Base-by-base conservation (phyloP, 2,113 vertebrate species). In the Notarius lentiginosus region DNA sequence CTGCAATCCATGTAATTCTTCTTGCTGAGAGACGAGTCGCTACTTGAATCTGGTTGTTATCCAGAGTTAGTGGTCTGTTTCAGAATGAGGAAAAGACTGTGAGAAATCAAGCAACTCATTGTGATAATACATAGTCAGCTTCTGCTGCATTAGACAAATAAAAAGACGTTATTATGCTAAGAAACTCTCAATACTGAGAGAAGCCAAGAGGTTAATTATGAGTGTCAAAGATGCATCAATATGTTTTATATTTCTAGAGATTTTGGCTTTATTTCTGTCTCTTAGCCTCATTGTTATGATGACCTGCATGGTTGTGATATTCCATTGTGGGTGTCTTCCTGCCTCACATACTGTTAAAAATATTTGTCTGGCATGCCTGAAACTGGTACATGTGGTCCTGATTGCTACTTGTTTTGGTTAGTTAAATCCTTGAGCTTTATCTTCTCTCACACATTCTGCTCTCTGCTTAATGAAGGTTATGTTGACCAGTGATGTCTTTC, bases 21-120 rank as follows among this genome's bases (percentile, higher is more conserved):
- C 95, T 94, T 79, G 92, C 91, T 91, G 94, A 95, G 95, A 95
- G 92, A 94, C 92, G 90, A 91, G 79, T 24, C 89, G 80, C 91
- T 91, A 91, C 92, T 86, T 85, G 89, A 83, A 85, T 87, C 89
- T 92, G 93, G 89, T 91, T 65, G 77, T 49, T 65, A n/a, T 82
- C 22, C 51, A 85, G 60, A 77, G 51, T 83, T 60, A 89, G 81
- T 68, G 51, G 73, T 79, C 30, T 70, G 65, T 56, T 82, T 72
- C 47, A 79, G 20, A 79, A 79, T 41, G 58, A 85, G 27, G 83
- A 61, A 34, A 85, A 70, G 47, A 27, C 56, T 75, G 27, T 85
- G 18, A 41, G 68, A 47, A 55, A 49, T 27, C 82, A 75, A n/a
- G 70, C 56, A 27, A 80, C 18, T 47, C 75, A 85, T 55, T 30